Conservation (phyloP, 2,113 vertebrate species). For the Abramis brama region DNA sequence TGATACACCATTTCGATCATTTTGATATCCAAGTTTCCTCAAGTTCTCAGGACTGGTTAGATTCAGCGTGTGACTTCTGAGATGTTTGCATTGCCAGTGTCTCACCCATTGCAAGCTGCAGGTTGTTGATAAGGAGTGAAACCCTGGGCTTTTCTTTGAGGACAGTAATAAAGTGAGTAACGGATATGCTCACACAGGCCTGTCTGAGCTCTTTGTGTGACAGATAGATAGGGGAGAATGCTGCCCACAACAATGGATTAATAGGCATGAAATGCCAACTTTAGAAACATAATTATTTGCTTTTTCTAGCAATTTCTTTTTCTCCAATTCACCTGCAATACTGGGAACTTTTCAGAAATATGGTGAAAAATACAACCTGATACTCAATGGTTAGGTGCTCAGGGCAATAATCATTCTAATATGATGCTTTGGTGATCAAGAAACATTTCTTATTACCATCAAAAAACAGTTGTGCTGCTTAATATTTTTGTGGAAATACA, state of each 20-base stretch:
- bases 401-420: background rate
- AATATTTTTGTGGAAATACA: background rate
- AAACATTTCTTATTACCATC: background rate
- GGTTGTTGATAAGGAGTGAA: slow-evolving; percentile 70
- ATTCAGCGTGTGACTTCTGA: background rate
- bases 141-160: slow-evolving; percentile 63
- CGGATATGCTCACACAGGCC: background rate
- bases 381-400: too few relatives aligned
- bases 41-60: slow-evolving; percentile 35
- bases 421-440: background rate
- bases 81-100: background rate
- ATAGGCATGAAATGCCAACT: slow-evolving; percentile 55
- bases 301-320: background rate
- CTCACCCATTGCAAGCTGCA: slow-evolving; percentile 60
- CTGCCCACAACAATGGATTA: slow-evolving; percentile 46
- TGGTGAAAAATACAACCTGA: background rate
- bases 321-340: background rate
- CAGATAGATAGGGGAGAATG: slow-evolving; percentile 53
- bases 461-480: background rate
- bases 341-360: background rate
- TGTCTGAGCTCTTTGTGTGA: slow-evolving; percentile 49
- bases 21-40: background rate
- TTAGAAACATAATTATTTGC: slow-evolving; percentile 15
- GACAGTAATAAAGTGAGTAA: slow-evolving; percentile 64
- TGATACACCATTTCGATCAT: slow-evolving; percentile 1